Evolutionary conservation across 1,140 invertebrate genomes (phyloP), one percentile per base, ranked within the genome.

Genomic region (Phymorhynchus buccinoides): DNA sequence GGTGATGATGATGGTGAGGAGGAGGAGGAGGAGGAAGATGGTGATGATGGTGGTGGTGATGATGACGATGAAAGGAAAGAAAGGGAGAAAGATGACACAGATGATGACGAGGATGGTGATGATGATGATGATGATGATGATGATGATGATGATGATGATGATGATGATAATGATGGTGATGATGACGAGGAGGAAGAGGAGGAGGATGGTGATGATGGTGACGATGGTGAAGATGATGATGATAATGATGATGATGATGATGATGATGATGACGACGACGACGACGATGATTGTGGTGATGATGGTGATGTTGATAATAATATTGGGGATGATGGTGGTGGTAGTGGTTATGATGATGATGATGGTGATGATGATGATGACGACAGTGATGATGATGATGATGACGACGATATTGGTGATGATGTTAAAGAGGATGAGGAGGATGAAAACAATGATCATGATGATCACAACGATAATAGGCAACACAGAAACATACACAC

Each of bases 221-320:
- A 73, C 35, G 27, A 73, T 73, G 35, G 27, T 27, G 27, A 27
- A 9, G 35, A 73, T 73, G 27, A 9, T 73, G 35, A 27, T 73
- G 35, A 73, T 73, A 27, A 73, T 73, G 35, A 73, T 73, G 27
- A 73, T 73, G 35, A 73, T 27, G 68, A 73, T 73, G 68, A 73
- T 27, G 27, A 27, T 73, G 68, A 73, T 73, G 27, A 73, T 73
- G 68, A 27, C 27, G 68, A 73, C 27, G 68, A 73, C 27, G 68
- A 73, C 27, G 27, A 73, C 27, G 68, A 73, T 18, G 44, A 48
- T 48, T 6, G 18, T 18, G 18, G 44, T 48, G 44, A 48, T 48
- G 44, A 48, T 48, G 44, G 18, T 48, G 44, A 48, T 48, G 44
- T 9, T 48, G 44, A 48, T 48, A 18, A 48, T 48, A 18, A 48